phyloP scores from a whole-genome alignment of 2,113 vertebrate genomes.

The Callocephalon fimbriatum region DNA sequence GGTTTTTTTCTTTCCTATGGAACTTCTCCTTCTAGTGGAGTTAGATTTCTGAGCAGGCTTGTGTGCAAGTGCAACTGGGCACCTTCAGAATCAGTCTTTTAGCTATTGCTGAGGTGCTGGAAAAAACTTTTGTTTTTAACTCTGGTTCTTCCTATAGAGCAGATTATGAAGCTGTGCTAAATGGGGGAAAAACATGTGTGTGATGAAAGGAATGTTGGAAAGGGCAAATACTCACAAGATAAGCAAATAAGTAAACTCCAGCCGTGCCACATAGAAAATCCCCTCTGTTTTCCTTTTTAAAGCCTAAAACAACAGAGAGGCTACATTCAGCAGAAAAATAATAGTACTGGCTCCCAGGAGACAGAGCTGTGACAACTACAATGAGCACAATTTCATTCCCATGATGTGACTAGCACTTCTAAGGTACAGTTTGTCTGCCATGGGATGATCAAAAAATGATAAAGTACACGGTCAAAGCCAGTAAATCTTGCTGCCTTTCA shows the following conservation, averaged over 20 bases:
- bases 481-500: not conserved
- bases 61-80: not conserved
- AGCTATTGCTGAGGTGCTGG: not conserved
- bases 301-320: not conserved
- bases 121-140: not conserved
- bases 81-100: not conserved
- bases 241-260: not conserved
- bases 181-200: not conserved
- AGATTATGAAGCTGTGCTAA: not conserved
- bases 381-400: not conserved
- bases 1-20: fast-evolving
- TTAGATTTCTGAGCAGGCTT: not conserved
- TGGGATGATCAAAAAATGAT: not conserved
- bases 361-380: not conserved
- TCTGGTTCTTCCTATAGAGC: not conserved
- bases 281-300: not conserved
- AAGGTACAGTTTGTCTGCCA: not conserved
- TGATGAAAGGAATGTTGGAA: not conserved
- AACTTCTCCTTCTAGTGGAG: not conserved
- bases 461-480: not conserved
- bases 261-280: not conserved
- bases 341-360: not conserved
- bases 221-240: not conserved
- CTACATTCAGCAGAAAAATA: not conserved
- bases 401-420: not conserved